Conservation (phyloP, 2,888 invertebrate genomes). For the Coleophora flavipennella region DNA sequence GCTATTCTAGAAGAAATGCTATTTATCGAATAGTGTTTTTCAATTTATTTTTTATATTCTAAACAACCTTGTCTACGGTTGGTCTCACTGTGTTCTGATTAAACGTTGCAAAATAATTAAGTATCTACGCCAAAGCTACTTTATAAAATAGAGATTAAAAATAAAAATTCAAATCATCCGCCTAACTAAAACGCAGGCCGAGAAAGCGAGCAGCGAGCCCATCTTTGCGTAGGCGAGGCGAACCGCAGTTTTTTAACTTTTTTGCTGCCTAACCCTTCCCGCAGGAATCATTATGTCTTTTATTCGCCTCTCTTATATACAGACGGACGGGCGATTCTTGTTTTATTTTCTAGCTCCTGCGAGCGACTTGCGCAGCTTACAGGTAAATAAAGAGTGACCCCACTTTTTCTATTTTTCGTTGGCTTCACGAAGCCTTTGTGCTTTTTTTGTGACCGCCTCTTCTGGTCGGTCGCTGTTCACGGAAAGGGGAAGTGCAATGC, state of each 20-base stretch:
- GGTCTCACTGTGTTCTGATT: no score
- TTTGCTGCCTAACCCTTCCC: conserved; percentile 58
- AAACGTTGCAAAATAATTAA: no score
- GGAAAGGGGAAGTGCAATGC: no score
- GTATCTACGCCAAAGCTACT: no score
- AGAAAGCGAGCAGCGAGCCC: no score
- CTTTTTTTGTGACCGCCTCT: conserved; percentile 7
- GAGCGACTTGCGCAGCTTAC: conserved; percentile 41
- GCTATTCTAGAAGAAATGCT: no score
- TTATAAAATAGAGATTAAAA: no score
- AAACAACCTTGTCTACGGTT: no score
- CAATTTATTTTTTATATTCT: no score
- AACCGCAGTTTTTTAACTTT: conserved; percentile 45
- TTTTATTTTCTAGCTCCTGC: conserved; percentile 45
- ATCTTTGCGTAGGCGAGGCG: conserved; percentile 52
- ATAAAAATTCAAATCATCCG: no score
- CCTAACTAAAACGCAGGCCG: no score
- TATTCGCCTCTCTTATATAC: conserved; percentile 9
- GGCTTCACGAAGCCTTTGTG: conserved; percentile 33
- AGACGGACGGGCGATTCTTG: conserved; percentile 25
- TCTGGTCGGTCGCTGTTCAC: background rate
- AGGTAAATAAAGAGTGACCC: conserved; percentile 52
- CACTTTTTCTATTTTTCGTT: conserved; percentile 48
- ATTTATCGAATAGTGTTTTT: no score
- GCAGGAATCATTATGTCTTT: conserved; percentile 5